Base-by-base conservation (phyloP, 1,140 invertebrate genomes). In the Apis laboriosa region DNA sequence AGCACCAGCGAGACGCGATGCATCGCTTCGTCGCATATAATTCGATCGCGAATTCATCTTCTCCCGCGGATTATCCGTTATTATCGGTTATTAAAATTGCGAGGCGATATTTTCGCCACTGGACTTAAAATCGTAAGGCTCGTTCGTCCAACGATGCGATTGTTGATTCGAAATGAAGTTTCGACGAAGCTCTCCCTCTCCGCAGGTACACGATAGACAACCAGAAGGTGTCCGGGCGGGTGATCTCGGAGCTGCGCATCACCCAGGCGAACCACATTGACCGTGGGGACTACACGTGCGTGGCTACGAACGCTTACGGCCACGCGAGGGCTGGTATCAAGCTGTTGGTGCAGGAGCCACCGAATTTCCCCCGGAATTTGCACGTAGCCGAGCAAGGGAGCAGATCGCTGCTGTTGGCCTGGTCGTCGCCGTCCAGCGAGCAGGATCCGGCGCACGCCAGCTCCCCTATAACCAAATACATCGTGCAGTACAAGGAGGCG, bases 271-370 rank as follows among this genome's bases (percentile, higher is more conserved):
- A 94, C 21, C 94, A 96, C 17, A 93, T 94, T 12, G 97, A 97
- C 90, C 95, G 95, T 11, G 96, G 96, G 2, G 95, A 96, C 84
- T 97, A 97, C 91, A 95, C 95, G 2, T 97, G 97, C 91, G 93
- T 95, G 19, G 96, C 96, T 2, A 94, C 94, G 75, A 97, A 97
- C 91, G 94, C 95, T 3, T 96, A 96, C 90, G 97, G 97, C 3
- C 95, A 95, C 56, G 97, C 97, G 89, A 95, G 95, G 77, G 95
- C 95, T 15, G 95, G 94, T 15, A 95, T 97, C 84, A 94, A 96
- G 87, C 92, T 97, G 9, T 95, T 95, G 71, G 96, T 97, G 9
- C 96, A 97, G 94, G 96, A 97, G 86, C 95, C 95, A 21, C 96
- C 96, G 43, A 96, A 96, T 90, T 95, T 96, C 76, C 96, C 96